Conservation (phyloP, 2,797 vertebrate genomes). For the Xenops minutus region DNA sequence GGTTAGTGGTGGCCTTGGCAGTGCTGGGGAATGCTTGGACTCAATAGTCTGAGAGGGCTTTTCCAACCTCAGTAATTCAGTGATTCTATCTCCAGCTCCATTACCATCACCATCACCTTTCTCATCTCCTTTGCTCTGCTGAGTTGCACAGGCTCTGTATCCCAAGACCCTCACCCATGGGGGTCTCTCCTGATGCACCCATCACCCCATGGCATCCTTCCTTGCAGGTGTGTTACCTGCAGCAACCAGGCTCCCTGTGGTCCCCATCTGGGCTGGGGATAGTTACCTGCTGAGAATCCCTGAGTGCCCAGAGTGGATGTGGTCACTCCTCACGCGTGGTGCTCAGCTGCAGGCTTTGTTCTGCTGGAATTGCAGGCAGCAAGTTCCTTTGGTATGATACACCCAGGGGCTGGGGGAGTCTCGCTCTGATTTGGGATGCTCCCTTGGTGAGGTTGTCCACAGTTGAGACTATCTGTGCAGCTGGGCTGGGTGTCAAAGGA, state of each 20-base stretch:
- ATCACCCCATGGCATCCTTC: rapidly evolving
- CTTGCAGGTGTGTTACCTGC: not conserved
- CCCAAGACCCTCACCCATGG: rapidly evolving
- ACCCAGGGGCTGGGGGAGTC: rapidly evolving
- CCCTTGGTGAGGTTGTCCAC: rapidly evolving
- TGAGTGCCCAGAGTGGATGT: rapidly evolving
- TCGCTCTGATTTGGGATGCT: not conserved
- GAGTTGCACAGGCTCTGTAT: not conserved
- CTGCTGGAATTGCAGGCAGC: not conserved
- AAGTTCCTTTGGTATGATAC: rapidly evolving
- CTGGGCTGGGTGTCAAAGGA: not conserved
- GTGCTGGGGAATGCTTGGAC: no score
- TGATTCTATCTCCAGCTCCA: not conserved
- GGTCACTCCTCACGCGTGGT: not conserved
- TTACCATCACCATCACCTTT: not conserved
- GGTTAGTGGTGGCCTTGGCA: not conserved
- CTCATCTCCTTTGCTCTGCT: rapidly evolving
- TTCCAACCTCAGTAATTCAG: not conserved
- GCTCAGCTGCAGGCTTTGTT: not conserved
- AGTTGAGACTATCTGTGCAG: not conserved
- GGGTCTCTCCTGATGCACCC: not conserved
- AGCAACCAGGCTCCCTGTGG: rapidly evolving
- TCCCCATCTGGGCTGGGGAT: rapidly evolving
- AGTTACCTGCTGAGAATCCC: not conserved
- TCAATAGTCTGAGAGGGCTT: rapidly evolving